phyloP scores from a whole-genome alignment of 2,113 vertebrate genomes.

The Rhinopomastus cyanomelas region DNA sequence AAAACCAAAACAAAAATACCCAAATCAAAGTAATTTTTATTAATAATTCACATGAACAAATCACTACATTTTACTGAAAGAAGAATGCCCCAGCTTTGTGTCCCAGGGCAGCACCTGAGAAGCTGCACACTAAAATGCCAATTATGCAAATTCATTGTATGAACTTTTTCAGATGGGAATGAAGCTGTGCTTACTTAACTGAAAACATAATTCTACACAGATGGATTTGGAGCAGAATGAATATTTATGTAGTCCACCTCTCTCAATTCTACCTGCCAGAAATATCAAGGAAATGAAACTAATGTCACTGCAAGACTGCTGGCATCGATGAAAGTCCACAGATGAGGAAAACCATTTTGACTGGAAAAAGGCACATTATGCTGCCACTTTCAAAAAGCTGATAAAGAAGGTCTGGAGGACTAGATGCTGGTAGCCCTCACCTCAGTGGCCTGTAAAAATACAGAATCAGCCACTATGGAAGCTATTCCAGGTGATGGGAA shows the following conservation, averaged over 20 bases:
- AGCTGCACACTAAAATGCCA: conserved; percentile 4
- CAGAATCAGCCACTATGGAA: neutral
- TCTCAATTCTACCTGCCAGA: conserved; percentile 34
- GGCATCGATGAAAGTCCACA: neutral
- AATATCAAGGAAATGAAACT: neutral
- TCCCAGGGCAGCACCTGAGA: neutral
- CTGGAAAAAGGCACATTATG: neutral
- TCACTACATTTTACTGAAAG: neutral
- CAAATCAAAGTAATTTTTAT: conserved; percentile 32
- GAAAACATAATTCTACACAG: conserved; percentile 28
- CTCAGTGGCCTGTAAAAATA: neutral
- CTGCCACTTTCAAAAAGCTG: neutral
- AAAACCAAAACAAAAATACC: neutral
- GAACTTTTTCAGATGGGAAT: conserved; percentile 49
- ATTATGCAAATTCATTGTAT: conserved; percentile 34
- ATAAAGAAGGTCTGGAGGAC: neutral
- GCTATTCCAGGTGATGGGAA: neutral
- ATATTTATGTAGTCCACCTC: conserved; percentile 53
- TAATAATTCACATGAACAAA: conserved; percentile 6
- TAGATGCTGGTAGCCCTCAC: neutral
- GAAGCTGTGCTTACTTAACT: conserved; percentile 49
- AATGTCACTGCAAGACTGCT: neutral
- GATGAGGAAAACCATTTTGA: neutral
- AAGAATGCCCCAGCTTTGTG: conserved; percentile 2
- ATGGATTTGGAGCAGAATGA: conserved; percentile 45